A percentile compares a stretch with the other conserved stretches of the same genome.
phyloP scores from a whole-genome alignment of 2,797 vertebrate genomes.

The Enteromius paludinosus region DNA sequence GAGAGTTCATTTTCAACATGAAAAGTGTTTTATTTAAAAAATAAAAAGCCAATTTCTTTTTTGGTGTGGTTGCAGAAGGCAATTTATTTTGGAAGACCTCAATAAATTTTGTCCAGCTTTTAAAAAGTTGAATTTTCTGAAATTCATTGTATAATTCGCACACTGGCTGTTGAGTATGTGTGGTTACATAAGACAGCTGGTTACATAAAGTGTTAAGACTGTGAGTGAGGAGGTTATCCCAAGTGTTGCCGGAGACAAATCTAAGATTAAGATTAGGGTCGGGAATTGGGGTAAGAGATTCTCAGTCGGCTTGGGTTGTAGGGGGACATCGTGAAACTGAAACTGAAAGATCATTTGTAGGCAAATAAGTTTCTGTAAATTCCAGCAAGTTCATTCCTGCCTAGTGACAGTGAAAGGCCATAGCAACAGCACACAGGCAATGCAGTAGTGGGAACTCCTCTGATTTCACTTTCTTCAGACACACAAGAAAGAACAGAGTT shows the following conservation, averaged over 20 bases:
- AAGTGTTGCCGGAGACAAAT: slow-evolving; percentile 30
- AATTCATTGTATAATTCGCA: slow-evolving; percentile 13
- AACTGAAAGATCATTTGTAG: slow-evolving; percentile 14
- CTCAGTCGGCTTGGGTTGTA: slow-evolving; percentile 11
- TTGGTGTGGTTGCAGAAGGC: neutral
- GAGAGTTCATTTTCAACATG: neutral
- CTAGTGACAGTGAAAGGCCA: slow-evolving; percentile 31
- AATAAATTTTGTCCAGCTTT: neutral
- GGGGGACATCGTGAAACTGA: slow-evolving; percentile 18
- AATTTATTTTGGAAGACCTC: neutral
- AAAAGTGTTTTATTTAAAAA: neutral
- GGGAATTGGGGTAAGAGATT: slow-evolving; percentile 32
- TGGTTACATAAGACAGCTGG: slow-evolving; percentile 40
- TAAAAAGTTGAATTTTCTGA: neutral
- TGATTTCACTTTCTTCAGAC: slow-evolving; percentile 1
- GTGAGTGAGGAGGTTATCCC: slow-evolving; percentile 26
- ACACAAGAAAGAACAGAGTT: neutral
- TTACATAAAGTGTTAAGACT: slow-evolving; percentile 40
- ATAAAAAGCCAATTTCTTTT: too few species aligned
- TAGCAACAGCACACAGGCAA: slow-evolving; percentile 35
- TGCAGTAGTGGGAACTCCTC: neutral
- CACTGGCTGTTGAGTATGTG: slow-evolving; percentile 10
- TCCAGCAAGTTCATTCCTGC: slow-evolving; percentile 4
- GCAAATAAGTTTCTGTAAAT: slow-evolving; percentile 4
- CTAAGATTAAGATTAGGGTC: slow-evolving; percentile 36